These are phyloP conservation scores for Aphrocallistes beatrix DNA, from an alignment of 37 sponge, comb jelly and placozoan genomes.

Conservation along the genomic window DNA sequence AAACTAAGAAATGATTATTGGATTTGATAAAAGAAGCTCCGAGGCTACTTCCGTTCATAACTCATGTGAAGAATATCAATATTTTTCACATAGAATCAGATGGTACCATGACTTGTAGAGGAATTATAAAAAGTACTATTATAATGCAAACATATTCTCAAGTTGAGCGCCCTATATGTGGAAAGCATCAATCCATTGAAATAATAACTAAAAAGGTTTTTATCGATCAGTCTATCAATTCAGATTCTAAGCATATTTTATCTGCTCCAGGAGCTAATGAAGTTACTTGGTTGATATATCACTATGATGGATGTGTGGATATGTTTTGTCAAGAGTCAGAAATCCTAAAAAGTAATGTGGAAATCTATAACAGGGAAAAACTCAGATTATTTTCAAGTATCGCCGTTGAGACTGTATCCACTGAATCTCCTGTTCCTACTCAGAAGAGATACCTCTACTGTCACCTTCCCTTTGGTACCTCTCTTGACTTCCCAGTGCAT, in stretches of 20 bases:
- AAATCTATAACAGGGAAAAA: not conserved
- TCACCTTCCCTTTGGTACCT: slow-evolving; percentile 3
- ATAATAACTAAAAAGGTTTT: not conserved
- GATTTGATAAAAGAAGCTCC: not conserved
- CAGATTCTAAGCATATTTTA: not conserved
- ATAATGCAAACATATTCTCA: not conserved
- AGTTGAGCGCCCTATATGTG: not conserved
- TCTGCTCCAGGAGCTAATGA: not conserved
- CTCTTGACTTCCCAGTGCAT: slow-evolving; percentile 14
- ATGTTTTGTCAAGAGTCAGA: not conserved
- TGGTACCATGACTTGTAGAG: not conserved
- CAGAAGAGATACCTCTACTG: slow-evolving; percentile 11
- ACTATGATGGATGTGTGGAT: not conserved
- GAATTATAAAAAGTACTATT: not conserved
- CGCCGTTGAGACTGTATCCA: not conserved
- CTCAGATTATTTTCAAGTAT: not conserved
- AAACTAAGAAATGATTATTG: not conserved
- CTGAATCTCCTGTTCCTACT: not conserved
- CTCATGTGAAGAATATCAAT: not conserved
- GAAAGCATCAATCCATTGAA: not conserved
- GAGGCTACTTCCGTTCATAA: not conserved
- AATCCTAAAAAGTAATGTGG: not conserved
- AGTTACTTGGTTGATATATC: not conserved
- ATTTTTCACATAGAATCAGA: not conserved
- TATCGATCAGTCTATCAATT: not conserved